Base-by-base conservation (phyloP, 1,140 invertebrate genomes). In the Plodia interpunctella region DNA sequence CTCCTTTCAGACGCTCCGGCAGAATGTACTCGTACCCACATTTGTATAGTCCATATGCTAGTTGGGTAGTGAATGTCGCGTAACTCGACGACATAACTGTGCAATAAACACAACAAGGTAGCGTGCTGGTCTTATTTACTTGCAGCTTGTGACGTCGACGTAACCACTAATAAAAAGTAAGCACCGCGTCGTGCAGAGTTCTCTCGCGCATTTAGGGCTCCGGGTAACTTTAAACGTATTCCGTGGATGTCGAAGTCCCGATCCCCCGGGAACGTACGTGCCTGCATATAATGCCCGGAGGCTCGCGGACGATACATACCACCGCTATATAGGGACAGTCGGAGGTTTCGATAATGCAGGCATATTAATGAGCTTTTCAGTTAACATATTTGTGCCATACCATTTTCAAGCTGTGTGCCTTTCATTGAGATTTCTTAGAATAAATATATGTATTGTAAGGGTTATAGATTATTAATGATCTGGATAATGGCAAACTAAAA, bases 161-260 rank as follows among this genome's bases (percentile, higher is more conserved):
- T n/a, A n/a, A n/a, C n/a, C n/a, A n/a, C n/a, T n/a, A n/a, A n/a
- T n/a, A n/a, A n/a, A n/a, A n/a, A n/a, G n/a, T n/a, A n/a, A n/a
- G n/a, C n/a, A n/a, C n/a, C n/a, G n/a, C n/a, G n/a, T n/a, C n/a
- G n/a, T n/a, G n/a, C n/a, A n/a, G n/a, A n/a, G n/a, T n/a, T n/a
- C n/a, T n/a, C n/a, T n/a, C n/a, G n/a, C n/a, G n/a, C n/a, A n/a
- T n/a, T n/a, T n/a, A n/a, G n/a, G n/a, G n/a, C n/a, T n/a, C n/a
- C n/a, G n/a, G n/a, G n/a, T n/a, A n/a, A 62, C 57, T 61, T 70
- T 62, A 68, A 62, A 71, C 62, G 60, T 67, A 67, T 71, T 67
- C 68, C 49, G 58, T 55, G 60, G 62, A 67, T 59, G 68, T 65
- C 59, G 59, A 32, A 61, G 65, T 32, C 56, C 59, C 57, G 15